Percentiles rank a stretch among this genome's conserved stretches.
Evolutionary conservation across 2,797 vertebrate species (phyloP).

Genomic region (Thalassophryne amazonica): DNA sequence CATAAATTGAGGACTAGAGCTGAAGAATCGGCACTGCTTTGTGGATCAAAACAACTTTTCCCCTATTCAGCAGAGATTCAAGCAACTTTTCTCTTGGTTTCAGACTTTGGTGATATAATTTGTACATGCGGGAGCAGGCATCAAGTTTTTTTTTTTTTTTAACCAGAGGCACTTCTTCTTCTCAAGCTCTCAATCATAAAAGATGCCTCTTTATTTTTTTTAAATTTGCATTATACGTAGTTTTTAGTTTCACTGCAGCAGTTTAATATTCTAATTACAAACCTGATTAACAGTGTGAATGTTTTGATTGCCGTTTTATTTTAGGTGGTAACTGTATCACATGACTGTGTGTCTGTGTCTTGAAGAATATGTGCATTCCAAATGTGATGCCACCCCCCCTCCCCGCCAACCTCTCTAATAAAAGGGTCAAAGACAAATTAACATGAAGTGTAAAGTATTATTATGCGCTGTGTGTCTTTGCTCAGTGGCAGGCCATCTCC

Average conservation of each 20-base stretch:
- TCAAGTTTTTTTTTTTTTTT: neutral
- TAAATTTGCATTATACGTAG: no score
- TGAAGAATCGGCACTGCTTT: constrained; percentile 9
- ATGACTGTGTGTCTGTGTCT: neutral
- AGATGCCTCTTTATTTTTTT: neutral
- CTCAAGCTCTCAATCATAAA: no score
- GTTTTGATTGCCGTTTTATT: neutral
- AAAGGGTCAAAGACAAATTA: neutral
- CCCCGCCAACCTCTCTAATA: neutral
- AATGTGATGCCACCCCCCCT: neutral
- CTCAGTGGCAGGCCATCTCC: constrained; percentile 98
- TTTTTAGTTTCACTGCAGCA: neutral
- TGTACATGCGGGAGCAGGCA: neutral
- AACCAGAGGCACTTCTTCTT: no score
- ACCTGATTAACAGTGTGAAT: neutral
- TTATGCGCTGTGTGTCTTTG: constrained; percentile 9
- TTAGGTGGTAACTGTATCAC: neutral
- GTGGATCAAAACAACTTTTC: constrained; percentile 21
- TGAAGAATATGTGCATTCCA: neutral
- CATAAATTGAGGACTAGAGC: neutral
- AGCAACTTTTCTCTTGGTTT: constrained; percentile 15
- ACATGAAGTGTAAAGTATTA: neutral
- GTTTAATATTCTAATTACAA: neutral
- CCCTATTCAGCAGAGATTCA: constrained; percentile 27
- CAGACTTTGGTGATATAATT: neutral